phyloP scores from a whole-genome alignment of 2,888 invertebrate genomes.

The Parnassius mnemosyne region DNA sequence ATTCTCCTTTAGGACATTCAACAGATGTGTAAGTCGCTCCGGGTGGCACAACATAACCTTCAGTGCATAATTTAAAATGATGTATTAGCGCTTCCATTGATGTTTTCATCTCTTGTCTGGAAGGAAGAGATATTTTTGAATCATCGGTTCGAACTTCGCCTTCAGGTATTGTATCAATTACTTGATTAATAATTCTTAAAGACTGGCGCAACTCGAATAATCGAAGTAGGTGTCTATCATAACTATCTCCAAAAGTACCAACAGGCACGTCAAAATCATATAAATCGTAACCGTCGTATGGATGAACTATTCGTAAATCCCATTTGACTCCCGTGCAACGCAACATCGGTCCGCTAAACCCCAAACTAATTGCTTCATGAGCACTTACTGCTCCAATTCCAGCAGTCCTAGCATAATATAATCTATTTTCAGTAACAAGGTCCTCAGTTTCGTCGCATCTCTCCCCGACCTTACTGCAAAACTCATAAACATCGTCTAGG shows the following conservation, averaged over 20 bases:
- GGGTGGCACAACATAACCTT: constrained; percentile 91
- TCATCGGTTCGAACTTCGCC: constrained; percentile 91
- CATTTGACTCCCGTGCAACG: constrained; percentile 92
- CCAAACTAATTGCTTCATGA: constrained; percentile 87
- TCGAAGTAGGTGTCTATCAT: constrained; percentile 88
- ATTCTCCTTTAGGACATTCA: constrained; percentile 93
- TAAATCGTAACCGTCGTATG: constrained; percentile 91
- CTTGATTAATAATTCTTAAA: constrained; percentile 88
- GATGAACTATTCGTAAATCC: constrained; percentile 90
- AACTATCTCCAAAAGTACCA: constrained; percentile 90
- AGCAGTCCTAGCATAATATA: constrained; percentile 83
- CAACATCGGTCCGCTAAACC: constrained; percentile 87
- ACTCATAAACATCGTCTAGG: constrained; percentile 89
- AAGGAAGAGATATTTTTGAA: constrained; percentile 87
- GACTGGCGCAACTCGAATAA: constrained; percentile 88
- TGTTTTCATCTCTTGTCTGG: constrained; percentile 90
- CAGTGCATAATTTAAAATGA: constrained; percentile 92
- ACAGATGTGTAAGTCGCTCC: constrained; percentile 89
- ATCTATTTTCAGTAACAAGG: constrained; percentile 86
- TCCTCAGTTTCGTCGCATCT: constrained; percentile 93
- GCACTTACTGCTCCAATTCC: constrained; percentile 87
- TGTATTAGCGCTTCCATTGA: constrained; percentile 94
- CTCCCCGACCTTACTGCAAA: constrained; percentile 83
- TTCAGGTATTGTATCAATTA: constrained; percentile 89
- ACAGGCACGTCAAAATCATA: constrained; percentile 92